A percentile compares a stretch with the other conserved stretches of the same genome.
Evolutionary conservation across 1,140 invertebrate species (phyloP).

Genomic region (Episyrphus balteatus): DNA sequence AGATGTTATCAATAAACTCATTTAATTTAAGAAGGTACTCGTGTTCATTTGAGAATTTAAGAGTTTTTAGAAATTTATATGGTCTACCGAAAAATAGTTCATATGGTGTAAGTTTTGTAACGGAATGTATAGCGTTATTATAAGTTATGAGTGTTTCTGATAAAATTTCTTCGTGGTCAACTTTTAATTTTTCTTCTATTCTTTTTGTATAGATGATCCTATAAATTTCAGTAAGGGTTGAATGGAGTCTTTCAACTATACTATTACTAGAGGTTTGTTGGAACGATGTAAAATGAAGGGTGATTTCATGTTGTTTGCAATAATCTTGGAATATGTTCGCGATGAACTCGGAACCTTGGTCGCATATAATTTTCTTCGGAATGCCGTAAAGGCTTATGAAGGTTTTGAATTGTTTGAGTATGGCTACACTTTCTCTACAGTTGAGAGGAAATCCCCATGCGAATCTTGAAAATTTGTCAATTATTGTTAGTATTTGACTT

Average conservation of each 20-base stretch:
- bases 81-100: slow-evolving; percentile 1
- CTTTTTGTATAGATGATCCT: slow-evolving; percentile 5
- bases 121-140: slow-evolving; percentile 10
- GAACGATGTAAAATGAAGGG: slow-evolving; percentile 9
- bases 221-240: slow-evolving; percentile 14
- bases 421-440: slow-evolving; percentile 1
- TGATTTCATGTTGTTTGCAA: slow-evolving; percentile 9
- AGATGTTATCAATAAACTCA: not conserved
- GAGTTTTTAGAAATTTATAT: not conserved
- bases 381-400: slow-evolving; percentile 11
- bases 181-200: slow-evolving; percentile 8
- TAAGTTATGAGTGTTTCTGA: slow-evolving; percentile 11
- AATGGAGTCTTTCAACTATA: slow-evolving; percentile 12
- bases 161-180: slow-evolving; percentile 6
- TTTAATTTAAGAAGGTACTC: not conserved
- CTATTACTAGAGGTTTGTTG: slow-evolving; percentile 10
- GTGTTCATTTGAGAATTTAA: not conserved
- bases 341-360: slow-evolving; percentile 13
- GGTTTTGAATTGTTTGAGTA: slow-evolving; percentile 11
- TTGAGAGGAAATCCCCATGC: slow-evolving; percentile 14
- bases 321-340: slow-evolving; percentile 13
- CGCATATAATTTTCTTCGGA: slow-evolving; percentile 10
- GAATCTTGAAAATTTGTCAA: slow-evolving; percentile 19
- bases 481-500: slow-evolving; percentile 13
- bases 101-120: slow-evolving; percentile 8